Evolutionary conservation across 1,140 invertebrate genomes (phyloP), one percentile per base, ranked within the genome.

Genomic region (Choristoneura fumiferana): DNA sequence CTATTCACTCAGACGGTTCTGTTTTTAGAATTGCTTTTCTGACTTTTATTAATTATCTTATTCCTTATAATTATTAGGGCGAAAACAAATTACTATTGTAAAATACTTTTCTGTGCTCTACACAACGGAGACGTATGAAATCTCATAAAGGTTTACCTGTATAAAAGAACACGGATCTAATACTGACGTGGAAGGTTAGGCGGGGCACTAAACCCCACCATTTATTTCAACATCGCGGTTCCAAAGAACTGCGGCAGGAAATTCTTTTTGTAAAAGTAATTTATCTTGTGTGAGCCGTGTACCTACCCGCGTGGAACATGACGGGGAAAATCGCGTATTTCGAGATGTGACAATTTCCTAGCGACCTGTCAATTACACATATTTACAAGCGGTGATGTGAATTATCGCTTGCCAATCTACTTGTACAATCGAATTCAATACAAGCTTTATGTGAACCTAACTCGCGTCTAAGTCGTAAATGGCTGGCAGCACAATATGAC

Each of bases 261-360:
- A 43, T 43, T 43, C 5, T 43, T 43, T 43, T 43, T 43, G 39
- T 43, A 43, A 43, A 43, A 43, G 39, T 43, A 43, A 43, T 43
- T 18, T 43, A 15, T 43, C 39, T 43, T 43, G 39, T 15, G 39
- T 43, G 39, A 43, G 39, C 39, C 15, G 6, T 29, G 22, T 29
- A 29, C 37, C 37, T 39, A 14, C 39, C 22, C 39, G 39, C 39
- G 15, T 17, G 8, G 6, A 43, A 43, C 15, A 43, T 43, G 39
- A 8, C 14, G 14, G 15, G 40, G 10, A 29, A 29, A 8, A 29
- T 12, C 22, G 10, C 8, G 6, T 17, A 4, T 29, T 49, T 4
- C 22, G 17, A n/a, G 17, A 2, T 29, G 43, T 29, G 18, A 22
- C 18, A 22, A 29, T 49, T 49, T 49, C 43, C 43, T 22, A 22